Conservation (phyloP, 2,888 invertebrate genomes). For the Eupsilia transversa region DNA sequence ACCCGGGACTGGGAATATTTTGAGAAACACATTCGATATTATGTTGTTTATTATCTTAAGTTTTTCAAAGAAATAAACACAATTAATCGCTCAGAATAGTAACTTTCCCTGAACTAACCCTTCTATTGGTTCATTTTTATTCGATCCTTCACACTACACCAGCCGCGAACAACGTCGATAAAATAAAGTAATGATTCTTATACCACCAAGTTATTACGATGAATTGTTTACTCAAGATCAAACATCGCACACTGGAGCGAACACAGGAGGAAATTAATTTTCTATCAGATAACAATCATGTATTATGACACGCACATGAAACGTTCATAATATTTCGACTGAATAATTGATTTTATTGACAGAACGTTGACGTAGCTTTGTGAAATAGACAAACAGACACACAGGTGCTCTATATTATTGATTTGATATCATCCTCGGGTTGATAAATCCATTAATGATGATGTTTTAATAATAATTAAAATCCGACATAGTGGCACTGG, state of each 20-base stretch:
- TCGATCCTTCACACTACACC: not conserved
- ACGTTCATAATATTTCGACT: slow-evolving; percentile 43
- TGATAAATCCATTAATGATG: slow-evolving; percentile 20
- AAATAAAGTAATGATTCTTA: slow-evolving; percentile 46
- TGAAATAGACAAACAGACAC: slow-evolving; percentile 14
- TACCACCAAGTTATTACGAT: slow-evolving; percentile 16
- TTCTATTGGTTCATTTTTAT: slow-evolving; percentile 19
- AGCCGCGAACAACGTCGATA: not conserved
- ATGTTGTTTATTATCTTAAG: slow-evolving; percentile 7
- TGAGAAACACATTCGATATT: not conserved
- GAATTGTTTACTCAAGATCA: slow-evolving; percentile 58
- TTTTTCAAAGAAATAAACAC: slow-evolving; percentile 27
- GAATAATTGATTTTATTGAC: slow-evolving; percentile 59
- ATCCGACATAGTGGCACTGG: slow-evolving; percentile 18
- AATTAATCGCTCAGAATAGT: slow-evolving; percentile 40
- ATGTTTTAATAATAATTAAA: slow-evolving; percentile 36
- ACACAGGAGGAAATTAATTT: slow-evolving; percentile 62
- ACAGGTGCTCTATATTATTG: slow-evolving; percentile 17
- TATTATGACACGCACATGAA: slow-evolving; percentile 52
- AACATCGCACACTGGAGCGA: slow-evolving; percentile 44
- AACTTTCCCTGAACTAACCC: slow-evolving; percentile 22
- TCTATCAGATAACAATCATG: slow-evolving; percentile 55
- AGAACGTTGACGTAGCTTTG: slow-evolving; percentile 28
- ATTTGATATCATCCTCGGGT: not conserved
- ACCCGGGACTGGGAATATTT: not conserved